Evolutionary conservation across 2,113 vertebrate species (phyloP).

Genomic region (Drymodes brunneopygia): DNA sequence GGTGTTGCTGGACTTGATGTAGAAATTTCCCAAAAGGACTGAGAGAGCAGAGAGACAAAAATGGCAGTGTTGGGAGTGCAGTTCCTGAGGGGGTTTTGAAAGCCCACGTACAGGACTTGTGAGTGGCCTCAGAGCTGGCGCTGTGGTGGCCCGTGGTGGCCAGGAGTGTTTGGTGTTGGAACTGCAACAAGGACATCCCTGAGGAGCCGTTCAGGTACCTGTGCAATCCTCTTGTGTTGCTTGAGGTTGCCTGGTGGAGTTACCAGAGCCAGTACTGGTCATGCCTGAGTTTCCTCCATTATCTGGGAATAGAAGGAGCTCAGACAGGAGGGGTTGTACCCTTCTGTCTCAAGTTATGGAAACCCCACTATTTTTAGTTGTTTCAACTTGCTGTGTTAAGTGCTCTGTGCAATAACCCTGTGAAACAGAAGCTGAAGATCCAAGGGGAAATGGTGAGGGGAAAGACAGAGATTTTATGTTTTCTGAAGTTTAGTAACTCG

Average conservation of each 20-base stretch:
- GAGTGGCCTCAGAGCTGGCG: not conserved
- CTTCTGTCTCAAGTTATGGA: not conserved
- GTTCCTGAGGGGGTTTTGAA: not conserved
- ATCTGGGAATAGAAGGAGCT: not conserved
- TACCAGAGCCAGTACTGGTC: not conserved
- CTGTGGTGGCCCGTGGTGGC: accelerated
- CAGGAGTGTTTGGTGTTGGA: not conserved
- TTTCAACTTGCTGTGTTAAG: not conserved
- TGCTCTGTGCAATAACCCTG: not conserved
- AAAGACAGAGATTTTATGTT: not conserved
- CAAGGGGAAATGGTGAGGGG: not conserved
- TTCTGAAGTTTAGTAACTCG: not conserved
- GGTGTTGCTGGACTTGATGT: not conserved
- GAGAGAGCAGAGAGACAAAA: not conserved
- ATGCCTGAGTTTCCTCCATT: not conserved
- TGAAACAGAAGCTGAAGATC: not conserved
- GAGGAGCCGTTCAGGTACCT: accelerated
- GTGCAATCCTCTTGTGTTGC: accelerated
- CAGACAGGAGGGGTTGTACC: not conserved
- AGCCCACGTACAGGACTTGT: accelerated
- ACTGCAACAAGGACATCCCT: not conserved
- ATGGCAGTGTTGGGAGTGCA: not conserved
- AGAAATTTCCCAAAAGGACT: not conserved
- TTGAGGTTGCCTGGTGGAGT: not conserved
- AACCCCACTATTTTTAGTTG: not conserved